Conservation (phyloP, 2,797 vertebrate genomes). For the Enteromius treurensis region DNA sequence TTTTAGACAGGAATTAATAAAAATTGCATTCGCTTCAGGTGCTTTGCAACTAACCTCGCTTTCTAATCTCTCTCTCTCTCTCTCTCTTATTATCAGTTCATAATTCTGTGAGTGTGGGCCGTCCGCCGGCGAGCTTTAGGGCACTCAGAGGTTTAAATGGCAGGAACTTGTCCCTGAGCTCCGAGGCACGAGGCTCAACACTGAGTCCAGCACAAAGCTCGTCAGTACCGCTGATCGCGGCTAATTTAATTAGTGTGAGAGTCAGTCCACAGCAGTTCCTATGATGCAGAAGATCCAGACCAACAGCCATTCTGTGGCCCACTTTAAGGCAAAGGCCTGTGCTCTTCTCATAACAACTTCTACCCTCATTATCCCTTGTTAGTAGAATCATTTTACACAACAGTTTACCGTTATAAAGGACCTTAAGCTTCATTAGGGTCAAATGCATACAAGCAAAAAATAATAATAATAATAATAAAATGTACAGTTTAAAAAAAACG, state of each 20-base stretch:
- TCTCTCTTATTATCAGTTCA: conserved; percentile 98
- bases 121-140: conserved; percentile 89
- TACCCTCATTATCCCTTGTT: conserved; percentile 1
- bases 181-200: conserved; percentile 90
- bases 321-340: conserved; percentile 10
- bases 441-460: not conserved
- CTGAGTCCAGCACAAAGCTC: conserved; percentile 98
- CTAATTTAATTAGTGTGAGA: conserved; percentile 99
- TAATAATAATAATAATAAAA: too few species aligned
- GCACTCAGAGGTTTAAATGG: conserved; percentile 92
- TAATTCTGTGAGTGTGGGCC: conserved; percentile 97
- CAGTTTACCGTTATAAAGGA: not conserved
- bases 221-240: conserved; percentile 98
- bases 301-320: conserved; percentile 66
- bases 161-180: conserved; percentile 96
- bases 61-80: conserved; percentile 75
- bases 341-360: not conserved
- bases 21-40: conserved; percentile 92
- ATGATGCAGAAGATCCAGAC: conserved; percentile 95
- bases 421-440: too few species aligned
- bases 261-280: conserved; percentile 99
- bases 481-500: not conserved
- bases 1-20: conserved; percentile 97
- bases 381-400: not conserved
- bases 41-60: conserved; percentile 79